Evolutionary conservation across 2,888 invertebrate genomes (phyloP).

Genomic region (Sinhomidia bicolor): DNA sequence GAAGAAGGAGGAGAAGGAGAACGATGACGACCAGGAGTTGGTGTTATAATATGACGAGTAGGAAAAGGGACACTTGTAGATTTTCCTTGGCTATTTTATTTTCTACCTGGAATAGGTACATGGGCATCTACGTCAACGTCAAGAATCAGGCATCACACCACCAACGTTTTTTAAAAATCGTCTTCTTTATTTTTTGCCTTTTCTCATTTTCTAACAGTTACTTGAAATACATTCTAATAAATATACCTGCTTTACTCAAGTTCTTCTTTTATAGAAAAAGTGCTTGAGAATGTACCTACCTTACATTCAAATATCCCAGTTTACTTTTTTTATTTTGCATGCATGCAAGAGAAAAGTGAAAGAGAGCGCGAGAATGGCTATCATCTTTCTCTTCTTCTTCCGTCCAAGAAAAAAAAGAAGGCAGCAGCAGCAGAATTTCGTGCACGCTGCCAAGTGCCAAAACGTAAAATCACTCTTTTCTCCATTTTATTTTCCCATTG

Average conservation of each 20-base stretch:
- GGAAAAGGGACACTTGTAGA: slow-evolving; percentile 64
- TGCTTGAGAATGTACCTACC: background rate
- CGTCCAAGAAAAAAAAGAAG: background rate
- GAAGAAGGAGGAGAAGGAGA: too few relatives aligned
- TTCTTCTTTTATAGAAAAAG: background rate
- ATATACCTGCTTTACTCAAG: too few relatives aligned
- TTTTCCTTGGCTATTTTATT: slow-evolving; percentile 8
- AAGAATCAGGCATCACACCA: background rate
- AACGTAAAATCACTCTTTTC: slow-evolving; percentile 23
- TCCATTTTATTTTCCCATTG: background rate
- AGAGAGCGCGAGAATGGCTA: background rate
- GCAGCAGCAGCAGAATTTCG: too few relatives aligned
- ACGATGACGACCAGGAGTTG: background rate
- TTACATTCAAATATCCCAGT: slow-evolving; percentile 50
- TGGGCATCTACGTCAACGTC: too few relatives aligned
- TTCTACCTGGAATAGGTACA: background rate
- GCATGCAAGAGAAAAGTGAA: slow-evolving; percentile 28
- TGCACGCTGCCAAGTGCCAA: slow-evolving; percentile 28
- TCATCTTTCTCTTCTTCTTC: slow-evolving; percentile 52
- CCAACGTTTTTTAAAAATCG: too few relatives aligned
- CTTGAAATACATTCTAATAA: too few relatives aligned
- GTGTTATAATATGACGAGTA: background rate
- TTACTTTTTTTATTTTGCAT: slow-evolving; percentile 63
- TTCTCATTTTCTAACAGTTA: too few relatives aligned
- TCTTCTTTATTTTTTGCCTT: too few relatives aligned